Percentiles rank a stretch among this genome's conserved stretches.
phyloP scores from a whole-genome alignment of 2,113 vertebrate genomes.

The Misgurnus mizolepis region DNA sequence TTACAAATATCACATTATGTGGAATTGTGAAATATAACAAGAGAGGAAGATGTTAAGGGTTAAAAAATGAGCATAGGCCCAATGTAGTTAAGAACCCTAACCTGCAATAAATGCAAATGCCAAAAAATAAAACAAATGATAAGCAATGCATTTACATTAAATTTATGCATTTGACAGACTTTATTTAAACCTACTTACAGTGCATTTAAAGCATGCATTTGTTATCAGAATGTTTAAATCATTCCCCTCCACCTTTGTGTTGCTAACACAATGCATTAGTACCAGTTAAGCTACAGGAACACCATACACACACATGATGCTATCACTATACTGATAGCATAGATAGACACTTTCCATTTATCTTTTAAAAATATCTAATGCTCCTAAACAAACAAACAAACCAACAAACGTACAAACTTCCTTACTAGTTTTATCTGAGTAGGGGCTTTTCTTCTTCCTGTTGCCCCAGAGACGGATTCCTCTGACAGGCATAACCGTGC shows the following conservation, averaged over 20 bases:
- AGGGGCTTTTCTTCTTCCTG: neutral
- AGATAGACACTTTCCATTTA: neutral
- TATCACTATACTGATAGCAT: no score
- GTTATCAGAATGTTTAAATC: no score
- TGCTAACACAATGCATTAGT: neutral
- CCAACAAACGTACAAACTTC: slow-evolving; percentile 22
- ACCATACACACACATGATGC: no score
- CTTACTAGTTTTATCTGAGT: slow-evolving; percentile 40
- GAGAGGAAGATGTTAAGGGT: no score
- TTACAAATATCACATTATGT: neutral
- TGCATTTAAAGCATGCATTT: no score
- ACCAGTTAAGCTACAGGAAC: no score
- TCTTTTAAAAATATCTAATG: neutral
- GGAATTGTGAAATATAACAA: neutral
- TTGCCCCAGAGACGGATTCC: slow-evolving; percentile 41
- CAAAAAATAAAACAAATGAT: neutral
- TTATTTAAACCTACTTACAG: no score
- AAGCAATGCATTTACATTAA: neutral
- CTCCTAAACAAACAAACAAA: slow-evolving; percentile 2
- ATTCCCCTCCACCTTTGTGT: no score
- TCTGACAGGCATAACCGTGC: slow-evolving; percentile 34
- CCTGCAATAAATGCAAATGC: neutral
- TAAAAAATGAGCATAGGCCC: no score
- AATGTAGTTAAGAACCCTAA: no score
- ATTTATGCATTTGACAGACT: neutral